Conservation (phyloP, 2,113 vertebrate genomes). For the Perca fluviatilis region DNA sequence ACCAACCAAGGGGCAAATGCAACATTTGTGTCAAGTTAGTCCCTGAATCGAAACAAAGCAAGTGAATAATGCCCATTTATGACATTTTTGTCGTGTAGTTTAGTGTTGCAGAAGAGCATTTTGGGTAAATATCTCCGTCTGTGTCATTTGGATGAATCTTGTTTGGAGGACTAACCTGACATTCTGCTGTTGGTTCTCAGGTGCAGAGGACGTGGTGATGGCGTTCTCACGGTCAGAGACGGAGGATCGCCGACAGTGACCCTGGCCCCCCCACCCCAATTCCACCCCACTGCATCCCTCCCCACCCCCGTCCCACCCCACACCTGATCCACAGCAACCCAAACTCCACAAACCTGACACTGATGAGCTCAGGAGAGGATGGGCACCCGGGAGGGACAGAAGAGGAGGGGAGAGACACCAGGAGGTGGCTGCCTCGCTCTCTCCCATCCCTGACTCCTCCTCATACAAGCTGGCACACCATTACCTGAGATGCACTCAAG, state of each 20-base stretch:
- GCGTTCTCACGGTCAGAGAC: conserved; percentile 98
- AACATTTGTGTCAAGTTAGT: no score
- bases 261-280: conserved; percentile 62
- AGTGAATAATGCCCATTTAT: background rate
- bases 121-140: background rate
- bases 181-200: conserved; percentile 73
- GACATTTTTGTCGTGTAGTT: background rate
- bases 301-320: conserved; percentile 13
- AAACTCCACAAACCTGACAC: conserved; percentile 70
- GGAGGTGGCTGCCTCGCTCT: conserved; percentile 56
- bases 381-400: conserved; percentile 24
- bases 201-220: conserved; percentile 99
- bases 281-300: background rate
- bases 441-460: conserved; percentile 53
- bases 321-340: conserved; percentile 57
- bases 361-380: conserved; percentile 76
- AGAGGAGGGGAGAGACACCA: conserved; percentile 61
- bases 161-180: background rate
- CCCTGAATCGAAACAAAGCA: no score
- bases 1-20: no score
- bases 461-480: conserved; percentile 65
- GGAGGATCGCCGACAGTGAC: conserved; percentile 97
- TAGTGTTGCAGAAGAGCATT: background rate
- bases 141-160: background rate
- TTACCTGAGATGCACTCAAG: conserved; percentile 64